Evolutionary conservation across 2,113 vertebrate species (phyloP).

Genomic region (Labrus mixtus): DNA sequence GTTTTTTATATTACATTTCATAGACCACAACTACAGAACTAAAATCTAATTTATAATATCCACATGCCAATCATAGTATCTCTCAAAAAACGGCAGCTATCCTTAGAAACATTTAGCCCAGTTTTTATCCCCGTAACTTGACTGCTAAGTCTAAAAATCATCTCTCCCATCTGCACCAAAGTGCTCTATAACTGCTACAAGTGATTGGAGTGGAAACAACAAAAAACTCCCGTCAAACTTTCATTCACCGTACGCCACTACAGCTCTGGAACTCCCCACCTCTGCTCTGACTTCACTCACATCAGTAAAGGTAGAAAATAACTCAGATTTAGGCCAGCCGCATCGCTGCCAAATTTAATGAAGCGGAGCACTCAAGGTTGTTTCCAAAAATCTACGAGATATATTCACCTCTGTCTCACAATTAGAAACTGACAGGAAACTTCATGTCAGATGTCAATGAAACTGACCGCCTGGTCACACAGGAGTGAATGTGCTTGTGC

Average conservation of each 20-base stretch:
- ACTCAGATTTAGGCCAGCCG: conserved; percentile 15
- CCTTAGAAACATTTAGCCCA: not conserved
- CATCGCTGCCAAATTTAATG: conserved; percentile 37
- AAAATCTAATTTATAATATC: too few species aligned
- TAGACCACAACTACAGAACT: too few species aligned
- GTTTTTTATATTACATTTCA: too few species aligned
- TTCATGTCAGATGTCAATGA: conserved; percentile 57
- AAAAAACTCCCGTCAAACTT: conserved; percentile 40
- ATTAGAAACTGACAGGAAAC: conserved; percentile 63
- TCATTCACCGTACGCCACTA: conserved; percentile 29
- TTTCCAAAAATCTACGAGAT: conserved; percentile 51
- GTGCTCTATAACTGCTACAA: not conserved
- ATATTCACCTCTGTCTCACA: conserved; percentile 53
- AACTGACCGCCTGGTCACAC: conserved; percentile 38
- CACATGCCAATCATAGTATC: not conserved
- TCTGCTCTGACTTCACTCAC: conserved; percentile 25
- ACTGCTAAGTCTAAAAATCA: not conserved
- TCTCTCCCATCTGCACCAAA: not conserved
- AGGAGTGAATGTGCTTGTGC: conserved; percentile 4
- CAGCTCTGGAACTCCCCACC: conserved; percentile 18
- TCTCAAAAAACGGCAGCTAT: not conserved
- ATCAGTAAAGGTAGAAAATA: conserved; percentile 19
- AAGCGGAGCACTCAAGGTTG: conserved; percentile 50
- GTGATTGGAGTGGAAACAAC: conserved; percentile 10
- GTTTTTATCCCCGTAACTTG: conserved; percentile 20